Evolutionary conservation across 2,888 invertebrate genomes (phyloP).

Genomic region (Nemapogon koenigi): DNA sequence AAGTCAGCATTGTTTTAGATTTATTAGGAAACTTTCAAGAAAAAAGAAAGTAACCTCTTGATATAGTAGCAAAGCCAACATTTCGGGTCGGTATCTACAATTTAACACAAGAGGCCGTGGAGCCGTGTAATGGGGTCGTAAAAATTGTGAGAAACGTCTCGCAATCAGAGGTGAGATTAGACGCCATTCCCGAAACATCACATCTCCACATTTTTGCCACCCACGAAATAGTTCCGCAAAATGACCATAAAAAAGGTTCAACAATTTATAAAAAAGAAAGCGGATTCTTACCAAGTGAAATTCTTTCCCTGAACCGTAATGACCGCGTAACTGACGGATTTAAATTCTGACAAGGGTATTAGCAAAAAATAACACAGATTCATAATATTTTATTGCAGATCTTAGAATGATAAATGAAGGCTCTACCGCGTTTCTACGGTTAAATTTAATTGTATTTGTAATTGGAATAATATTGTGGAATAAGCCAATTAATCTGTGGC

Average conservation of each 20-base stretch:
- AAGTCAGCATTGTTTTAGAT: no score
- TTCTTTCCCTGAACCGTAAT: conserved; percentile 21
- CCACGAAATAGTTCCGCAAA: conserved; percentile 23
- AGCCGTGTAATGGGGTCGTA: conserved; percentile 38
- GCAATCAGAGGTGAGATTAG: conserved; percentile 52
- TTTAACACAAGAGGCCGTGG: conserved; percentile 25
- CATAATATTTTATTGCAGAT: no score
- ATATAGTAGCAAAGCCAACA: conserved; percentile 3
- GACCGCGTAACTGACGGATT: conserved; percentile 23
- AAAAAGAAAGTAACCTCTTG: conserved; percentile 4
- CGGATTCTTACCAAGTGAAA: conserved; percentile 4
- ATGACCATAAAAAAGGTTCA: conserved; percentile 39
- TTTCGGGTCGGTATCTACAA: conserved; percentile 26
- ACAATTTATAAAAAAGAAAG: conserved; percentile 35
- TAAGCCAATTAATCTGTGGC: no score
- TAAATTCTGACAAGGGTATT: conserved; percentile 18
- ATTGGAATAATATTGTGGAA: no score
- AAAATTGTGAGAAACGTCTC: conserved; percentile 44
- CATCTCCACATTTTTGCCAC: conserved; percentile 16
- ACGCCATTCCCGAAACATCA: conserved; percentile 27
- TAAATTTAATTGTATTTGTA: no score
- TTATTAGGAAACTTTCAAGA: no score
- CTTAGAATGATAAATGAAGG: no score
- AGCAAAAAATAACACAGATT: no score
- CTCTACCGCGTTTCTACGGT: no score